Evolutionary conservation across 2,888 invertebrate genomes (phyloP), one percentile per base, ranked within the genome.

Genomic region (Shargacucullia verbasci): DNA sequence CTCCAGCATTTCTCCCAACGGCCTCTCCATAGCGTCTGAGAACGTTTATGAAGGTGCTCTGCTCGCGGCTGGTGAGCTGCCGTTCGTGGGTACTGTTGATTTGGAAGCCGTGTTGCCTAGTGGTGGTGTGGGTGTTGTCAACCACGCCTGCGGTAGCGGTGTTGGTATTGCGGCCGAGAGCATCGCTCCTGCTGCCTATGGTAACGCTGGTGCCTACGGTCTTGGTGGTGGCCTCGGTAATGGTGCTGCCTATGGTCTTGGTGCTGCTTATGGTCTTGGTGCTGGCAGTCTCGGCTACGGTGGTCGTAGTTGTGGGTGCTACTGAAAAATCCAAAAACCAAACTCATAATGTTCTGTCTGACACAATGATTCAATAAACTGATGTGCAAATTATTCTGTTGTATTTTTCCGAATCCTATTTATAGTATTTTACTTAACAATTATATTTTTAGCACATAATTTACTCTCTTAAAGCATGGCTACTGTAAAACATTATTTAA

Each of bases 21-120:
- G 86, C 7, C 75, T 87, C 12, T 73, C 79, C 7, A 73, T 86
- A 31, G 57, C 73, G 0, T 83, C 86, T 40, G 38, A 48, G 12
- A 61, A 56, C 34, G 15, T 14, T 10, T 68, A 61, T 29, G 59
- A 59, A 12, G 63, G 66, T 31, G 9, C 14, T 15, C n/a, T 64
- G 15, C n/a, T 38, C 10, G 60, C 61, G 2, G 47, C 48, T 38
- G 75, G 69, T 45, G 75, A 63, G 56, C 41, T 62, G 34, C 70
- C 70, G n/a, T 70, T 70, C 25, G 14, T 70, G 13, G 57, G 64
- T 37, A 31, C 57, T 55, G 67, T 63, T 8, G 57, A 43, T 41
- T 39, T 71, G 12, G 70, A 71, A 8, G 57, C 52, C 1, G 38
- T 54, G n/a, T 27, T 71, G 8, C 53, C 71, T 8, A 54, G 55